Evolutionary conservation across 2,888 invertebrate genomes (phyloP).

Genomic region (Pantelozetes paolii): DNA sequence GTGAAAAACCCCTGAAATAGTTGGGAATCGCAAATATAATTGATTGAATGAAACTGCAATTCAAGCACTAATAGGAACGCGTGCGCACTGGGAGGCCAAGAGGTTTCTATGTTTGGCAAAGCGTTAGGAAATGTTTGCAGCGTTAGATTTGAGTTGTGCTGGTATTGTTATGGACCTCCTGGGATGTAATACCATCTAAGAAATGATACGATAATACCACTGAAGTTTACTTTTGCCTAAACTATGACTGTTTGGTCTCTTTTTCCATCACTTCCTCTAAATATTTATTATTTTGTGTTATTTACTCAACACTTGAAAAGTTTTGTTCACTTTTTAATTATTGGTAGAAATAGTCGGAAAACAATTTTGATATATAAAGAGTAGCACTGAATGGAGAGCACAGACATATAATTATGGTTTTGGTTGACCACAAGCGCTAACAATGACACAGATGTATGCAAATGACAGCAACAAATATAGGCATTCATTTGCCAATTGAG

Average conservation of each 20-base stretch:
- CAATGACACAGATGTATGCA: slow-evolving; percentile 29
- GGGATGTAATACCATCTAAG: slow-evolving; percentile 31
- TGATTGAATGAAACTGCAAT: too few relatives aligned
- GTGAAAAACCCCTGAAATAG: too few relatives aligned
- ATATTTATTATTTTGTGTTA: slow-evolving; percentile 11
- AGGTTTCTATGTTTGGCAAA: slow-evolving; percentile 12
- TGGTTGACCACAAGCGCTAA: slow-evolving; percentile 28
- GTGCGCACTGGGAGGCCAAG: neutral
- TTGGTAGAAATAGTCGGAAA: neutral
- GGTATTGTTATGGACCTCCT: slow-evolving; percentile 31
- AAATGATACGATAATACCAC: slow-evolving; percentile 33
- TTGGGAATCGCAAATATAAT: too few relatives aligned
- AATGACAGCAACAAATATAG: slow-evolving; percentile 31
- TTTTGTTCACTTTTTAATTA: neutral
- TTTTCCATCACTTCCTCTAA: slow-evolving; percentile 16
- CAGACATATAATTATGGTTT: slow-evolving; percentile 19
- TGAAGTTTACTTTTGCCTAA: slow-evolving; percentile 8
- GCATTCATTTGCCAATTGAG: slow-evolving; percentile 33
- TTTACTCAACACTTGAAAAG: neutral
- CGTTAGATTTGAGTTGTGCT: neutral
- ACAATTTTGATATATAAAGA: neutral
- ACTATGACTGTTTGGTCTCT: slow-evolving; percentile 1
- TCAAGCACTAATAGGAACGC: neutral
- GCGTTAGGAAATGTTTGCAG: neutral
- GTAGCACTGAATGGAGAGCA: neutral